Evolutionary conservation across 2,113 vertebrate genomes (phyloP).

Genomic region (Scopus umbretta): DNA sequence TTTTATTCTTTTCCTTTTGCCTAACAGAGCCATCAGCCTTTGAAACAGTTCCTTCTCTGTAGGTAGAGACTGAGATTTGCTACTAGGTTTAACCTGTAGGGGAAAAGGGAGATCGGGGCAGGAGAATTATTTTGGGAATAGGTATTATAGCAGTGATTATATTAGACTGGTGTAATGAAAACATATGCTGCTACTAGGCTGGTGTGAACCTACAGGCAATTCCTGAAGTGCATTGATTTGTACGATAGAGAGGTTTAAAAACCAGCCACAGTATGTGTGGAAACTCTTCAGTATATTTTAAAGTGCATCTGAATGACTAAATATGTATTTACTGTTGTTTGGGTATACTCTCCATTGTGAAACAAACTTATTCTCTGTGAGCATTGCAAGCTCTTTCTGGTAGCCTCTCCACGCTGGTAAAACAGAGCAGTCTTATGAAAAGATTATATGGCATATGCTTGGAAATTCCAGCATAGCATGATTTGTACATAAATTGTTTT

Average conservation of each 20-base stretch:
- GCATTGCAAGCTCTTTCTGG: background rate
- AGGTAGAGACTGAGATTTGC: background rate
- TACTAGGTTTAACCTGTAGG: background rate
- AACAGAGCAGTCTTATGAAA: background rate
- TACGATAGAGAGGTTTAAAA: background rate
- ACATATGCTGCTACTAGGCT: background rate
- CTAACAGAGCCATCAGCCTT: slow-evolving; percentile 14
- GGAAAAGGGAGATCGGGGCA: background rate
- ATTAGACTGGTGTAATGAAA: background rate
- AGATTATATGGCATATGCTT: background rate
- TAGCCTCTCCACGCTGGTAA: background rate
- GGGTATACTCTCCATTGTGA: background rate
- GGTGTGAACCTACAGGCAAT: background rate
- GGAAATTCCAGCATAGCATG: background rate
- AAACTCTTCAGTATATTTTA: background rate
- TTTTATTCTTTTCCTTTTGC: slow-evolving; percentile 17
- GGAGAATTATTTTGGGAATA: background rate
- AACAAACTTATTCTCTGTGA: background rate
- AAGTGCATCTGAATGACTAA: background rate
- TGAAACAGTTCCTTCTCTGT: background rate
- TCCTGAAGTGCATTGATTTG: background rate
- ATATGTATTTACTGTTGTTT: background rate
- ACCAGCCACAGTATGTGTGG: background rate
- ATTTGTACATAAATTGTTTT: background rate
- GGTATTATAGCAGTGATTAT: background rate